Conservation (phyloP, 1,140 invertebrate genomes). For the Euschistus heros region DNA sequence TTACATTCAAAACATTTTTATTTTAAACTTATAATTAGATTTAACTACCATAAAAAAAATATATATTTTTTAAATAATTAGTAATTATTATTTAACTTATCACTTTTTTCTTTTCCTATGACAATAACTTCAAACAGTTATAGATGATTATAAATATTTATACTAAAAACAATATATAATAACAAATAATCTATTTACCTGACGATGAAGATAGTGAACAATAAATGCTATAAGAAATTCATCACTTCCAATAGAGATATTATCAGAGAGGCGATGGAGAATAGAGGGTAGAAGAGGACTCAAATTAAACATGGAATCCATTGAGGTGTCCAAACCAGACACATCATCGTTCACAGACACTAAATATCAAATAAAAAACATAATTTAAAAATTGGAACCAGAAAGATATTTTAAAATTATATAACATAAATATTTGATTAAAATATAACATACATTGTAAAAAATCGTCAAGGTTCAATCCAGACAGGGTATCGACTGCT, state of each 20-base stretch:
- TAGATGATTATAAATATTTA: no score
- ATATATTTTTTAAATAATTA: no score
- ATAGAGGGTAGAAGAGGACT: constrained; percentile 6
- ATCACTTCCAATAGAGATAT: not conserved
- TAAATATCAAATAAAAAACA: not conserved
- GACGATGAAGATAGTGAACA: not conserved
- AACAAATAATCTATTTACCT: not conserved
- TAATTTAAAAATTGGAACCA: not conserved
- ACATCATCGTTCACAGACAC: constrained; percentile 3
- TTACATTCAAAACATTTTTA: no score
- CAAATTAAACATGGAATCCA: not conserved
- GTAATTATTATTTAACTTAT: no score
- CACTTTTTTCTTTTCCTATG: no score
- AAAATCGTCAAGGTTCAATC: constrained; percentile 8
- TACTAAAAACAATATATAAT: no score
- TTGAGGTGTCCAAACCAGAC: not conserved
- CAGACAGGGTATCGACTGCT: not conserved
- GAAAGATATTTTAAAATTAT: not conserved
- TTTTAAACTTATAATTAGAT: no score
- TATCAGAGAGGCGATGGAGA: not conserved
- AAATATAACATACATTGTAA: not conserved
- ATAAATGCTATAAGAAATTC: constrained; percentile 3
- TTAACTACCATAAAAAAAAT: no score
- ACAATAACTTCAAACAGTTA: no score
- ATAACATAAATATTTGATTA: not conserved